Evolutionary conservation across 2,113 vertebrate species (phyloP).

Genomic region (Sapajus apella): DNA sequence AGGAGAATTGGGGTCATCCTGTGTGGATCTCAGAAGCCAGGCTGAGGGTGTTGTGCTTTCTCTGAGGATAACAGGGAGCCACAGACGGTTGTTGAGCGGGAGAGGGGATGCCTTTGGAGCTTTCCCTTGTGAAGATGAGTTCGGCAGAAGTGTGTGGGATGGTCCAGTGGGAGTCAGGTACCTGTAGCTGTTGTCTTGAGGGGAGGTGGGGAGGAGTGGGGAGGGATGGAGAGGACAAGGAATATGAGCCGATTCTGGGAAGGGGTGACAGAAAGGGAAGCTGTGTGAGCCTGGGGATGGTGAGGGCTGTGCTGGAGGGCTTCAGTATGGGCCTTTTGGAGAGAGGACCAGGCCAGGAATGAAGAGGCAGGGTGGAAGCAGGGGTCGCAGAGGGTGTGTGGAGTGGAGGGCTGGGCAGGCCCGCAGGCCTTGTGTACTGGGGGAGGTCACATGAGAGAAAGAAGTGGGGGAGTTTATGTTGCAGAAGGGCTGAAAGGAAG

Average conservation of each 20-base stretch:
- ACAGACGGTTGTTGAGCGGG: neutral
- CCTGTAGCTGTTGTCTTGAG: neutral
- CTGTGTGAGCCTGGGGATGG: neutral
- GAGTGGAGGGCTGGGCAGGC: neutral
- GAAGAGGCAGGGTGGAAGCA: neutral
- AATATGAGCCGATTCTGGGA: neutral
- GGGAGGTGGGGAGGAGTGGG: neutral
- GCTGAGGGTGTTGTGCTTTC: neutral
- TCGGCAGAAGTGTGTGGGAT: neutral
- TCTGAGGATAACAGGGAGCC: neutral
- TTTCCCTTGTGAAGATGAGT: neutral
- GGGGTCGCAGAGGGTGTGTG: neutral
- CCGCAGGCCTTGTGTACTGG: neutral
- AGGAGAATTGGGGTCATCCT: neutral
- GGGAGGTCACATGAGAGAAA: neutral
- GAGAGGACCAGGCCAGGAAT: neutral
- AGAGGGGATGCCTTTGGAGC: neutral
- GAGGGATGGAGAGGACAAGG: neutral
- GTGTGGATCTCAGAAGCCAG: neutral
- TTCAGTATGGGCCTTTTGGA: neutral
- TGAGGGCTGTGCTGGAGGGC: neutral
- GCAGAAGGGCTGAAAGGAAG: neutral
- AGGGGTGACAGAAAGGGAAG: neutral
- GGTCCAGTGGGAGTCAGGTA: neutral
- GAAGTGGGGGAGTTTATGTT: neutral